phyloP scores from a whole-genome alignment of 1,140 invertebrate species.

The Trichoplusia ni region DNA sequence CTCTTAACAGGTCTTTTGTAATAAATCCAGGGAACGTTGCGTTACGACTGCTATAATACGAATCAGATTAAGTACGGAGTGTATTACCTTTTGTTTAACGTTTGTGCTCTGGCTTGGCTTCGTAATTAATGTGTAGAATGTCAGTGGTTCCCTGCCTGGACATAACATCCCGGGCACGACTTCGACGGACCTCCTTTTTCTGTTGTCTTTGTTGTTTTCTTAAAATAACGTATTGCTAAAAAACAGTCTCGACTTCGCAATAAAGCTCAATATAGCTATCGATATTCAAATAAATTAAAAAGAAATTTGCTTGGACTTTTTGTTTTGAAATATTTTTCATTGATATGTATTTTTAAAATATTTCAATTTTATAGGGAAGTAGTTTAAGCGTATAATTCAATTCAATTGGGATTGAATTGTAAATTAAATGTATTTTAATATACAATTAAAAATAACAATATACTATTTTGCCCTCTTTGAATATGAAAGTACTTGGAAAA shows the following conservation, averaged over 20 bases:
- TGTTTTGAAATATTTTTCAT: too few relatives aligned
- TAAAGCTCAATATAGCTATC: neutral
- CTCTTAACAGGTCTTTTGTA: conserved; percentile 73
- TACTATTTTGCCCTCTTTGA: too few relatives aligned
- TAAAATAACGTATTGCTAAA: conserved; percentile 18
- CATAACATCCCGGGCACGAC: conserved; percentile 35
- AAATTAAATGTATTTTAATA: too few relatives aligned
- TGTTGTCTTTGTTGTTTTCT: conserved; percentile 4
- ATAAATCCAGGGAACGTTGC: conserved; percentile 73
- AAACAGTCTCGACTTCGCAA: neutral
- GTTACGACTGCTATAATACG: conserved; percentile 73
- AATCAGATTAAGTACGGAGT: conserved; percentile 71
- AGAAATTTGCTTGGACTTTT: too few relatives aligned
- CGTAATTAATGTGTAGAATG: conserved; percentile 58
- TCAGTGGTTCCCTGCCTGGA: conserved; percentile 43
- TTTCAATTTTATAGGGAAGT: too few relatives aligned
- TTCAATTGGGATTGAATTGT: too few relatives aligned
- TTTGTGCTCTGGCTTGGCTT: conserved; percentile 48
- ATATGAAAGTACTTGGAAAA: too few relatives aligned
- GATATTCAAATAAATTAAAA: conserved; percentile 19
- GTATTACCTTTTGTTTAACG: conserved; percentile 70
- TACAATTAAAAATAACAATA: too few relatives aligned
- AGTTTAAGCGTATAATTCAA: too few relatives aligned
- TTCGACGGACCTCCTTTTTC: conserved; percentile 22
- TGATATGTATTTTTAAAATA: too few relatives aligned